Base-by-base conservation (phyloP, 2,113 vertebrate species). In the Hiodon alosoides region DNA sequence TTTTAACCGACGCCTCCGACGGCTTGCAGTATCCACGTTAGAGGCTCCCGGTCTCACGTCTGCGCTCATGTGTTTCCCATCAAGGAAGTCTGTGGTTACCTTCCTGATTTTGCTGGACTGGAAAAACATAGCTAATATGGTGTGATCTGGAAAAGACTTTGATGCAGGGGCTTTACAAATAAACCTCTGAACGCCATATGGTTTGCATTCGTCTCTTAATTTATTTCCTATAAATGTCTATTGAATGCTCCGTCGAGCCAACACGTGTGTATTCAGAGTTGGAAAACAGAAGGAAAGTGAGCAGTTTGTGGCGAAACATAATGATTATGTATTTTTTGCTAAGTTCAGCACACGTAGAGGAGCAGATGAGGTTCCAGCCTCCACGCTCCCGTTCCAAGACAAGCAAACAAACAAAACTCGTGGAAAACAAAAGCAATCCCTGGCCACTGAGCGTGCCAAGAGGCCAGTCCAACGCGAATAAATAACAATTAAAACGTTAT, bases 121-220 rank as follows among this genome's bases (percentile, higher is more conserved):
- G 96, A 98, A 98, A 98, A 98, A 98, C 94, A 96, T 90, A 95
- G 95, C 94, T 97, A 98, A 98, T 97, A 98, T 94, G 93, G 93
- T 94, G 91, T 94, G 95, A 97, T 95, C 94, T 95, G 91, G 93
- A 93, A 93, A 94, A 93, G 94, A 93, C 95, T 98, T 98, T 98
- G 97, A 99, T 98, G 95, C 94, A 91, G 91, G 87, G 89, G 89
- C 93, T 96, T 95, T 94, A 94, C 96, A 98, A 99, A 98, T 96
- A 96, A 96, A 94, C 94, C 92, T 93, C 92, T 85, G 87, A 93
- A 93, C 92, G 91, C 93, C 97, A 98, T 97, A 94, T 98, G 97
- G 94, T 98, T 97, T 94, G 93, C 94, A 96, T 98, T 96, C 91
- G 91, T 92, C 93, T 95, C 92, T 94, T 95, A 95, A 96, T 98